Evolutionary conservation across 2,888 invertebrate genomes (phyloP), one percentile per base, ranked within the genome.

Genomic region (Philereme transversata): DNA sequence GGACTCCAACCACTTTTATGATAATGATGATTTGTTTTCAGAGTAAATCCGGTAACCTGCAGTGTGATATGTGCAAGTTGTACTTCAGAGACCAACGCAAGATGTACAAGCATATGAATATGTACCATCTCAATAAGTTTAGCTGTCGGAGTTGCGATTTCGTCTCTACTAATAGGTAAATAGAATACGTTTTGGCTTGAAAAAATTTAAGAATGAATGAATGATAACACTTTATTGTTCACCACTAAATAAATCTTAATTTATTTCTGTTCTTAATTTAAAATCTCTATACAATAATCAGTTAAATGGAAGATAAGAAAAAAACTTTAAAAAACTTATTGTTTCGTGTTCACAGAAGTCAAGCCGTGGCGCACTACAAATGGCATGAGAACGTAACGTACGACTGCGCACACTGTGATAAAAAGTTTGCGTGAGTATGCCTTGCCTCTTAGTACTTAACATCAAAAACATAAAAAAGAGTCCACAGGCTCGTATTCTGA

Each of bases 341-440:
- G 22, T 22, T 22, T 22, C 22, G 3, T 22, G 22, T 22, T 22
- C 22, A 0, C 83, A 91, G 91, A 64, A 82, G 84, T 47, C 88
- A 88, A 77, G 89, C 90, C 6, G 79, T 82, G 38, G 79, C 81
- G 70, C 91, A 91, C 62, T 89, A 90, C 61, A 81, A 77, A 63
- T 90, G 86, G 84, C 91, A 91, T 58, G 86, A 90, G 51, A 88
- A 91, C 41, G 88, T 91, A 0, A 89, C 84, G 0, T 91, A 90
- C 53, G 73, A 79, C 9, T 91, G 91, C 68, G 85, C 86, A 0
- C 88, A 90, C 56, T 91, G 91, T 65, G 80, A 86, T 46, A 84
- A 81, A 57, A 82, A 80, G 51, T 91, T 90, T 68, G 81, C 75
- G 90, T 90, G 69, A 86, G 90, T 86, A 62, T 38, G 8, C 7